A percentile compares a stretch with the other conserved stretches of the same genome.
Conservation (phyloP, 2,113 vertebrate species). For the Candoia aspera region DNA sequence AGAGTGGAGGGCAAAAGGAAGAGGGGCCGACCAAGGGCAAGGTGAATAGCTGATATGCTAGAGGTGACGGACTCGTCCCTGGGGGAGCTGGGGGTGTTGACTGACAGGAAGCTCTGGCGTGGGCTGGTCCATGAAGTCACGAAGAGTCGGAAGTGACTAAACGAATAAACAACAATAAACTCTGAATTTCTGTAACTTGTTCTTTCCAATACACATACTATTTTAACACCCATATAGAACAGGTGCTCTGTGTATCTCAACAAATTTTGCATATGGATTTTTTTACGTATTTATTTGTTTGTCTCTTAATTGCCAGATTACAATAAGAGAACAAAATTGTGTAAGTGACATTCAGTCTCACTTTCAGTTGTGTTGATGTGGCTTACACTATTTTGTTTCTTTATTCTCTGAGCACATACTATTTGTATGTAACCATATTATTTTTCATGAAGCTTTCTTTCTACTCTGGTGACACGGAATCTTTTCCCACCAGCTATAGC, state of each 20-base stretch:
- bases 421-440: fast-evolving
- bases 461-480: constrained; percentile 17
- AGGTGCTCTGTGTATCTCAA: background rate
- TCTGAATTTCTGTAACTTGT: too few species aligned
- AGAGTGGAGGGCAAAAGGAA: too few species aligned
- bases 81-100: too few species aligned
- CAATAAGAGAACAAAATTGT: background rate
- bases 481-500: background rate
- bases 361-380: constrained; percentile 3
- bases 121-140: too few species aligned
- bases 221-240: background rate
- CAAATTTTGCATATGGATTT: background rate
- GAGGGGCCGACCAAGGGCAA: too few species aligned
- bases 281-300: background rate
- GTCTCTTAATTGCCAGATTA: background rate
- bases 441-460: constrained; percentile 12
- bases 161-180: too few species aligned
- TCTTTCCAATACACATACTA: too few species aligned
- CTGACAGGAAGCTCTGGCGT: too few species aligned
- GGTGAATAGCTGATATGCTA: too few species aligned
- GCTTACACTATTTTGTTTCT: constrained; percentile 13
- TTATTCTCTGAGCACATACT: constrained; percentile 20
- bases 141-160: too few species aligned
- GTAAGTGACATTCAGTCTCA: constrained; percentile 25
- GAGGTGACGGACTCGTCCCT: too few species aligned